Evolutionary conservation across 2,888 invertebrate genomes (phyloP).

Genomic region (Willowsia nigromaculata): DNA sequence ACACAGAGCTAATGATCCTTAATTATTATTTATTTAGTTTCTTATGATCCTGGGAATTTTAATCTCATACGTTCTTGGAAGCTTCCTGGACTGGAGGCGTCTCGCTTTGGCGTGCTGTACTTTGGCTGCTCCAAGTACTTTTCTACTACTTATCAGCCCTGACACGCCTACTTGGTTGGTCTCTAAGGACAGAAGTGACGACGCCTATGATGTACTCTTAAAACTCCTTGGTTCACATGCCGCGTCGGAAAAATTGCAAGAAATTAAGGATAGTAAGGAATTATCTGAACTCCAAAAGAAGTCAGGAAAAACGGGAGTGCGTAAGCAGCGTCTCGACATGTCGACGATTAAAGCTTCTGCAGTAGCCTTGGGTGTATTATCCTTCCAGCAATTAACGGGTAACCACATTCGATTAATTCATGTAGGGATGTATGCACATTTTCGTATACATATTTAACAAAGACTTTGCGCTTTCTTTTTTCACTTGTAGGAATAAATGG

Average conservation of each 20-base stretch:
- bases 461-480: no score
- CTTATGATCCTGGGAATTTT: slow-evolving; percentile 75
- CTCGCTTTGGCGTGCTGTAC: slow-evolving; percentile 68
- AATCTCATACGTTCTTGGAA: slow-evolving; percentile 74
- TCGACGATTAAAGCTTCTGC: slow-evolving; percentile 72
- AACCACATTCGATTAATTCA: not conserved
- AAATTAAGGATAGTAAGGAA: slow-evolving; percentile 33
- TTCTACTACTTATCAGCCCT: slow-evolving; percentile 63
- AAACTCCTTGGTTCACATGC: slow-evolving; percentile 51
- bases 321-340: slow-evolving; percentile 41
- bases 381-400: slow-evolving; percentile 76
- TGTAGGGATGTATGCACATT: no score
- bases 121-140: slow-evolving; percentile 56
- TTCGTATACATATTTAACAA: no score
- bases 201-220: slow-evolving; percentile 61
- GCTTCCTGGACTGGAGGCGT: slow-evolving; percentile 72
- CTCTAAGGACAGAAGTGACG: slow-evolving; percentile 51
- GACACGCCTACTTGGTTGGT: slow-evolving; percentile 72
- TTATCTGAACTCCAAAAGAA: slow-evolving; percentile 13
- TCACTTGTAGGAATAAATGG: slow-evolving; percentile 75
- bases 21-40: no score
- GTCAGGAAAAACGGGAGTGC: slow-evolving; percentile 3
- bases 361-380: slow-evolving; percentile 74
- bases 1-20: no score
- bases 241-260: slow-evolving; percentile 29